phyloP scores from a whole-genome alignment of 2,113 vertebrate genomes.

The Podarcis cretensis region DNA sequence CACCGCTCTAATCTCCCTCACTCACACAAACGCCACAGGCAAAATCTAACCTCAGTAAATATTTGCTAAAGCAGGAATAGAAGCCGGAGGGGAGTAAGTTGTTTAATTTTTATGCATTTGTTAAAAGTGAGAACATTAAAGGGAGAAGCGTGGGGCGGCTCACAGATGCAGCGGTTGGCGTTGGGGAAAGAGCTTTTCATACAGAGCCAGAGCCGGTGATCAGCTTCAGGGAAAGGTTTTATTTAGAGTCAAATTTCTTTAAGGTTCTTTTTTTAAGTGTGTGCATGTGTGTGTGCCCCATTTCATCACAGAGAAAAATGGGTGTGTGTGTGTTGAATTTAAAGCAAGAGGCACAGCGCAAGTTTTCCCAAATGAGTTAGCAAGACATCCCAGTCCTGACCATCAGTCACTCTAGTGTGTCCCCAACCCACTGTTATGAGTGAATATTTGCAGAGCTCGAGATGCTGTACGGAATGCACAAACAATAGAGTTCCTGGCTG shows the following conservation, averaged over 20 bases:
- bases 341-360: background rate
- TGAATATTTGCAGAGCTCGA: background rate
- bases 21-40: conserved; percentile 38
- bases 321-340: background rate
- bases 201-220: background rate
- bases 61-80: conserved; percentile 36
- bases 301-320: background rate
- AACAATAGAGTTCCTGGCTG: background rate
- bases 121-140: conserved; percentile 40
- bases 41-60: conserved; percentile 30
- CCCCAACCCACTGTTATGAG: background rate
- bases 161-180: background rate
- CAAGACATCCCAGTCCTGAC: background rate
- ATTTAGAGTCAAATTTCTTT: background rate
- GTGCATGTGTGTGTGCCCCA: background rate
- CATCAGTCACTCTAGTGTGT: background rate
- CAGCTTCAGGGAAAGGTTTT: conserved; percentile 21
- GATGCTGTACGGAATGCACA: no score
- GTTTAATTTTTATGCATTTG: conserved; percentile 39
- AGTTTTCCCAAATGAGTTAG: background rate
- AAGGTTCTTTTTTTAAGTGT: background rate
- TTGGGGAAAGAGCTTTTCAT: background rate
- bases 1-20: conserved; percentile 26
- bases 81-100: conserved; percentile 35
- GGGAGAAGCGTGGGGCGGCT: background rate